These are phyloP conservation scores for Operophtera brumata DNA, from an alignment of 2,888 invertebrate species.

Conservation along the genomic window DNA sequence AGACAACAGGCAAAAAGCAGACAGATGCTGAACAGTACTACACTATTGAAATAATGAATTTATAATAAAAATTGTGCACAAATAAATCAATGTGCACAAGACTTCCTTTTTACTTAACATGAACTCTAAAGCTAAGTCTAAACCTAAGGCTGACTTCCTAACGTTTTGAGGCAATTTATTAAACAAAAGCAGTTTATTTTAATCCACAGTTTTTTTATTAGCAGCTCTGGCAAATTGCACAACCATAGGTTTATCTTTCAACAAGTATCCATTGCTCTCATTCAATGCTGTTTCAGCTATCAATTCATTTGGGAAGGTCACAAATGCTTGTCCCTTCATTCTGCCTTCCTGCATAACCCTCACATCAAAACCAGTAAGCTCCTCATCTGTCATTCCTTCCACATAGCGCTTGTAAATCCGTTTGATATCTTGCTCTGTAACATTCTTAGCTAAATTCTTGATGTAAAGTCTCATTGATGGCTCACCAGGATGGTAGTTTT, in stretches of 20 bases:
- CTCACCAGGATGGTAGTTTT: constrained; percentile 91
- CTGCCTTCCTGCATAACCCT: constrained; percentile 95
- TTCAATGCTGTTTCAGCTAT: constrained; percentile 87
- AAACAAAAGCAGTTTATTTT: constrained; percentile 20
- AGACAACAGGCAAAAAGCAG: constrained; percentile 41
- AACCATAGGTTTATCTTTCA: constrained; percentile 94
- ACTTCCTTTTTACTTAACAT: not conserved
- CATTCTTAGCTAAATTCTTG: constrained; percentile 93
- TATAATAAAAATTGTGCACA: constrained; percentile 42
- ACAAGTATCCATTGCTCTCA: constrained; percentile 92
- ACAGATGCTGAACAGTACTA: constrained; percentile 50
- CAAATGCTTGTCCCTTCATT: constrained; percentile 98
- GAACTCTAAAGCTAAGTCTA: too few species aligned
- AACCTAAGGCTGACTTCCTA: too few species aligned
- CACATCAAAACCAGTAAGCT: constrained; percentile 82
- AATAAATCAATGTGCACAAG: not conserved
- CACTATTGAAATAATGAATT: constrained; percentile 68
- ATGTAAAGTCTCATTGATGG: constrained; percentile 93
- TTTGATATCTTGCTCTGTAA: constrained; percentile 86
- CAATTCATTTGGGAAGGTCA: constrained; percentile 87
- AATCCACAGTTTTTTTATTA: constrained; percentile 65
- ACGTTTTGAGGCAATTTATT: too few species aligned
- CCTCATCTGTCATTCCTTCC: constrained; percentile 58
- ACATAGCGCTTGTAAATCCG: constrained; percentile 87
- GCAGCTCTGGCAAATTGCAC: constrained; percentile 88